Conservation (phyloP, 1,140 invertebrate genomes). For the Prorops nasuta region DNA sequence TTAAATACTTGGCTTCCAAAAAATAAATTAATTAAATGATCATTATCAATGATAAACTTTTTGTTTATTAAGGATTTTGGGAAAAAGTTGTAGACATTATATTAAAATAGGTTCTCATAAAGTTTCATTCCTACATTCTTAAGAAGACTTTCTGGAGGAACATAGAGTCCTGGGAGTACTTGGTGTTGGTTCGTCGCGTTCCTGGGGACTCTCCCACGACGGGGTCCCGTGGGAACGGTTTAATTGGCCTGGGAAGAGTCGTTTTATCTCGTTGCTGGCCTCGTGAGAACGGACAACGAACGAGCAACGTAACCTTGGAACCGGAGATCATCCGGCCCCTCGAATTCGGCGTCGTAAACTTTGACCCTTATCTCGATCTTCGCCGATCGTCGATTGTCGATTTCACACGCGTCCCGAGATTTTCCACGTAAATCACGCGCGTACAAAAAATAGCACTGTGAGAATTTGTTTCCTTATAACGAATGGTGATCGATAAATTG, state of each 20-base stretch:
- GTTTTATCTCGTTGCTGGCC: constrained; percentile 11
- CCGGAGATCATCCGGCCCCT: constrained; percentile 21
- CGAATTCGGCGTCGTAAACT: constrained; percentile 21
- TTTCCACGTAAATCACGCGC: no score
- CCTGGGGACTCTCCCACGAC: constrained; percentile 43
- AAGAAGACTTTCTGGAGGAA: constrained; percentile 26
- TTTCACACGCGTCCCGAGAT: not conserved
- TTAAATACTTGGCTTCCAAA: no score
- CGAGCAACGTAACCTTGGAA: constrained; percentile 21
- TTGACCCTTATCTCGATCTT: constrained; percentile 16
- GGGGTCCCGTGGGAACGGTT: constrained; percentile 43
- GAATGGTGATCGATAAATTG: no score
- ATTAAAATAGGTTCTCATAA: no score
- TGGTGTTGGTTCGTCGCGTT: constrained; percentile 36
- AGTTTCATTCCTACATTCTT: no score
- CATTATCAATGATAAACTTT: no score
- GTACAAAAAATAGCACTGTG: no score
- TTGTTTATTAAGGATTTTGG: no score
- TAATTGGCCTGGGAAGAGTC: constrained; percentile 33
- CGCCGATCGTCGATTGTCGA: not conserved
- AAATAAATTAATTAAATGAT: no score
- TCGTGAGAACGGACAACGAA: constrained; percentile 1
- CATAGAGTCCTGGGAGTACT: constrained; percentile 29
- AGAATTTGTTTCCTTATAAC: no score
- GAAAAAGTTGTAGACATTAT: no score